Percentiles rank a stretch among this genome's conserved stretches.
These are phyloP conservation scores for Tillus elongatus DNA, from an alignment of 2,888 invertebrate species.

Conservation along the genomic window DNA sequence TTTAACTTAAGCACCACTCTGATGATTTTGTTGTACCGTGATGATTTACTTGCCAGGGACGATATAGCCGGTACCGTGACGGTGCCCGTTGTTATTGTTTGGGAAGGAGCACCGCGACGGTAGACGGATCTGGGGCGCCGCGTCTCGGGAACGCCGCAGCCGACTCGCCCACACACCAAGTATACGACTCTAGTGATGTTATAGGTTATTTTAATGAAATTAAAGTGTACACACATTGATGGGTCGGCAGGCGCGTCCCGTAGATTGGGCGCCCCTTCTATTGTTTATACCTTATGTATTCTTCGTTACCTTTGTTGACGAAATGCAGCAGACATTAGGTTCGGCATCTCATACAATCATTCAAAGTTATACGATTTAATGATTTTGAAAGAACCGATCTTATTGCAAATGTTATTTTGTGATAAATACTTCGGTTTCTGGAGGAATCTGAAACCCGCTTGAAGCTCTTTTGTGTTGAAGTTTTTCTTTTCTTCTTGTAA, in stretches of 20 bases:
- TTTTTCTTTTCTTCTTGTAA: too few relatives aligned
- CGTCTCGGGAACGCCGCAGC: conserved; percentile 8
- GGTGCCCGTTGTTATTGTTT: conserved; percentile 28
- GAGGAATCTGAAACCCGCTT: too few relatives aligned
- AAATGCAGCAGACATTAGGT: neutral
- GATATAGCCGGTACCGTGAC: conserved; percentile 13
- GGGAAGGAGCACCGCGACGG: conserved; percentile 16
- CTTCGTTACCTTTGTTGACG: neutral
- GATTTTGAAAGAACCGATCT: too few relatives aligned
- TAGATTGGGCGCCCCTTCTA: neutral
- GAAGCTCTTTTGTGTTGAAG: too few relatives aligned
- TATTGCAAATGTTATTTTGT: too few relatives aligned
- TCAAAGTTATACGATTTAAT: too few relatives aligned
- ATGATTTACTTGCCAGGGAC: conserved; percentile 25
- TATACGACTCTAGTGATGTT: conserved; percentile 39
- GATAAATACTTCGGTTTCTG: too few relatives aligned
- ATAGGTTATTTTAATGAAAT: conserved; percentile 27
- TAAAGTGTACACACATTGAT: neutral
- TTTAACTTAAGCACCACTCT: neutral
- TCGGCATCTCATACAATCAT: too few relatives aligned
- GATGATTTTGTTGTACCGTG: conserved; percentile 25
- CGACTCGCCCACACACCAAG: conserved; percentile 25
- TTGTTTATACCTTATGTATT: neutral
- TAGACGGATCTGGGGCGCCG: conserved; percentile 11
- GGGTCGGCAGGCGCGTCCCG: neutral